A percentile compares a stretch with the other conserved stretches of the same genome.
Evolutionary conservation across 2,113 vertebrate genomes (phyloP).

Genomic region (Alexandromys fortis): DNA sequence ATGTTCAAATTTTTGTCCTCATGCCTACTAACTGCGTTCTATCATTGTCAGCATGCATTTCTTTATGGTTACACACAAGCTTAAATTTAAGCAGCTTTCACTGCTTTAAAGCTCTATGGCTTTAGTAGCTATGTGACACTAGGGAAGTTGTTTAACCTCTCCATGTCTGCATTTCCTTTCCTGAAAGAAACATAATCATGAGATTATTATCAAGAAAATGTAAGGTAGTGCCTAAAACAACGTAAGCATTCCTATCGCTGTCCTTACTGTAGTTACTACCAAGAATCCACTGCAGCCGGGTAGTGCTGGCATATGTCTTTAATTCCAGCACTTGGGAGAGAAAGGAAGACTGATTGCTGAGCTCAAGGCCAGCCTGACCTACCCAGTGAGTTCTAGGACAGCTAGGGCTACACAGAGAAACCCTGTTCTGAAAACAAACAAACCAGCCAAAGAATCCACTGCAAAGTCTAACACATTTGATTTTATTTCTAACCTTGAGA

Average conservation of each 20-base stretch:
- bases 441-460: neutral
- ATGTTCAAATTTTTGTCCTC: constrained; percentile 22
- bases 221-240: neutral
- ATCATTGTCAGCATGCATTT: neutral
- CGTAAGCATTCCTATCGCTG: neutral
- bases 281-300: neutral
- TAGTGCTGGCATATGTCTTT: neutral
- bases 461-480: neutral
- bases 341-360: neutral
- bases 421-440: neutral
- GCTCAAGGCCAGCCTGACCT: neutral
- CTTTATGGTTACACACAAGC: constrained; percentile 5
- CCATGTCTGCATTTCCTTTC: neutral
- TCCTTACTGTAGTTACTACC: neutral
- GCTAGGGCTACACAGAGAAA: neutral
- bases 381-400: neutral
- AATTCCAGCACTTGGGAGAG: neutral
- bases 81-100: constrained; percentile 19
- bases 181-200: constrained; percentile 60
- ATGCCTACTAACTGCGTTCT: neutral
- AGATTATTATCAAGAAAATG: constrained; percentile 20
- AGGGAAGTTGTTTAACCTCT: neutral
- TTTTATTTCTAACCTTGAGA: neutral
- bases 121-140: constrained; percentile 17
- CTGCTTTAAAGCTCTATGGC: neutral